These are phyloP conservation scores for Drosophila nebulosa DNA, from an alignment of 1,140 invertebrate genomes.

Conservation along the genomic window DNA sequence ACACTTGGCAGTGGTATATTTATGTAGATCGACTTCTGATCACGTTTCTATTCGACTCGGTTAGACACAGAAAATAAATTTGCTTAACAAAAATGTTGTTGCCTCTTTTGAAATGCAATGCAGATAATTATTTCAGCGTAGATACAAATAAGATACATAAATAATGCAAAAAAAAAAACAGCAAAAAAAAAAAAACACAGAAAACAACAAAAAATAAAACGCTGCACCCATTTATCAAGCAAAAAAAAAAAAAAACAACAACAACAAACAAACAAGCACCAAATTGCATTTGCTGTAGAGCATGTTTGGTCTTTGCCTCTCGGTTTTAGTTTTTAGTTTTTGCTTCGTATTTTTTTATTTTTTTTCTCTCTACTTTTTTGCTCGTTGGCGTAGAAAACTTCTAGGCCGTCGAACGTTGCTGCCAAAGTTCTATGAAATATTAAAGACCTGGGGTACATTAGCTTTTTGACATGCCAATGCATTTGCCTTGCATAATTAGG, in stretches of 20 bases:
- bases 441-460: not conserved
- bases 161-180: constrained; percentile 22
- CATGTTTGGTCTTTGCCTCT: constrained; percentile 30
- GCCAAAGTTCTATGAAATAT: constrained; percentile 3
- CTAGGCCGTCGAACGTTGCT: constrained; percentile 22
- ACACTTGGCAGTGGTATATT: not conserved
- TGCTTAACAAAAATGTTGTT: not conserved
- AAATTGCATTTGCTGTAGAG: constrained; percentile 29
- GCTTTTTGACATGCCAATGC: not conserved
- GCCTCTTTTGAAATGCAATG: constrained; percentile 27
- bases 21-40: not conserved
- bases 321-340: constrained; percentile 14
- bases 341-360: not conserved
- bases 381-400: constrained; percentile 22
- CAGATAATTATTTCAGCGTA: constrained; percentile 41
- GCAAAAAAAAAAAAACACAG: not conserved
- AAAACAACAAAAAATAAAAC: constrained; percentile 6
- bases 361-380: constrained; percentile 8
- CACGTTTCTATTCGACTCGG: not conserved
- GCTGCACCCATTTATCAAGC: constrained; percentile 40
- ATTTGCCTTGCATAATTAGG: not conserved
- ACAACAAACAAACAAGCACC: constrained; percentile 24
- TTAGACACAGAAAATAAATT: not conserved
- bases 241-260: constrained; percentile 8
- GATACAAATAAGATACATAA: constrained; percentile 33